Percentiles rank a stretch among this genome's conserved stretches.
Conservation (phyloP, 2,113 vertebrate genomes). For the Apus apus region DNA sequence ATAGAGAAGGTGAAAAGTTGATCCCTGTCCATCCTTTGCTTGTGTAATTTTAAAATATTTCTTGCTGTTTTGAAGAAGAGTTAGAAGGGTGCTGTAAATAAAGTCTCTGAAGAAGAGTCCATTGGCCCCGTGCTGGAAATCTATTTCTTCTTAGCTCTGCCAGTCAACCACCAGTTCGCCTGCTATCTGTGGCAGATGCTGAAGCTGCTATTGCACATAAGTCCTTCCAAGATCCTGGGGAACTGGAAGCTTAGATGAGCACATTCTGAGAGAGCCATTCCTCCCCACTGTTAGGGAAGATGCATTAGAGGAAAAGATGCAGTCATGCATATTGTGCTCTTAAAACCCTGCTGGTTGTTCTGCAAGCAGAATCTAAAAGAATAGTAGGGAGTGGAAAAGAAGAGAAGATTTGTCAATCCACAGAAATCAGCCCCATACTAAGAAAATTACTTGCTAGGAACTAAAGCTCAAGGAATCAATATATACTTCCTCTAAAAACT, state of each 20-base stretch:
- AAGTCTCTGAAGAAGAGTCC: not conserved
- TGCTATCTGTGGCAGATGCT: slow-evolving; percentile 51
- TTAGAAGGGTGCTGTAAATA: not conserved
- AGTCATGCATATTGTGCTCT: slow-evolving; percentile 60
- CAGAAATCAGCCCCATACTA: not conserved
- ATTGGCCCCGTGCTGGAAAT: not conserved
- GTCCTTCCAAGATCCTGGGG: slow-evolving; percentile 54
- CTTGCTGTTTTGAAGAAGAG: not conserved
- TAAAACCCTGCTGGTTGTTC: slow-evolving; percentile 53
- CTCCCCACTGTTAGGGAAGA: slow-evolving; percentile 52
- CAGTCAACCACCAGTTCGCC: slow-evolving; percentile 9
- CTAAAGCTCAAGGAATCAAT: not conserved
- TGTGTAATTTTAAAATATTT: not conserved
- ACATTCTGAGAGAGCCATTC: slow-evolving; percentile 49
- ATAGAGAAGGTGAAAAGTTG: not conserved
- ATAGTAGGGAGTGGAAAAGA: slow-evolving; percentile 12
- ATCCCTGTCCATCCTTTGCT: not conserved
- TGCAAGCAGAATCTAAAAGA: slow-evolving; percentile 31
- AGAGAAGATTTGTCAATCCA: not conserved
- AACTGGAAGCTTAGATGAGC: slow-evolving; percentile 62
- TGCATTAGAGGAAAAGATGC: slow-evolving; percentile 50
- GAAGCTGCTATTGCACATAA: slow-evolving; percentile 53
- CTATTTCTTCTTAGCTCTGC: slow-evolving; percentile 34
- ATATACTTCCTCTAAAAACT: not conserved
- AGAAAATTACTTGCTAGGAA: slow-evolving; percentile 9